Evolutionary conservation across 2,888 invertebrate genomes (phyloP), one percentile per base, ranked within the genome.

Genomic region (Euclidia mi): DNA sequence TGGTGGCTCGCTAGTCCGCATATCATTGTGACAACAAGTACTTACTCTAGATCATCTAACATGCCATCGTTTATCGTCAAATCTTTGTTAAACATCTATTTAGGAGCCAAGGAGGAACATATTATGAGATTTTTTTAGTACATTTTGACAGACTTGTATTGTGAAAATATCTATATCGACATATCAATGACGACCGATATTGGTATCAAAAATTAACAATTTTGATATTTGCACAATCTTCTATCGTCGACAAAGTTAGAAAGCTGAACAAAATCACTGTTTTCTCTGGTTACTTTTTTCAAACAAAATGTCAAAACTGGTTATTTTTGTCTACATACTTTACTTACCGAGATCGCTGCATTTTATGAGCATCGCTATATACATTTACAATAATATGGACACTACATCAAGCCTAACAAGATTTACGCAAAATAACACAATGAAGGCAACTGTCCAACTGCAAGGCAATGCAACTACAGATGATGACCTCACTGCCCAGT

Each of bases 381-480:
- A 91, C 89, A 91, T 66, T 74, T 67, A 78, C 75, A 83, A 83
- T 80, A 83, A 84, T 49, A 56, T 72, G 79, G 88, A 89, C 86
- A 78, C 92, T 92, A 92, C 93, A 88, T 85, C 89, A 94, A 94
- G 94, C 94, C 94, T 93, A 92, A 87, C 90, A 83, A 76, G 82
- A 77, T 70, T 79, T 79, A 89, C 90, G 93, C 94, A 94, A 93
- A 88, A 84, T 82, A 93, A 92, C 85, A 91, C 89, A 92, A 84
- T 75, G 82, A 86, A 90, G 89, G 90, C 91, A 81, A 80, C 65
- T 78, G 74, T 85, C 81, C 81, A 86, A 85, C 66, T 56, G 76
- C 90, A 90, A 89, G 82, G 90, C 91, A 89, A 88, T 85, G 86
- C 89, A 86, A 90, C 89, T 71, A 72, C 68, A n/a, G 70, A 77